phyloP scores from a whole-genome alignment of 2,113 vertebrate species.

The Pavo muticus region DNA sequence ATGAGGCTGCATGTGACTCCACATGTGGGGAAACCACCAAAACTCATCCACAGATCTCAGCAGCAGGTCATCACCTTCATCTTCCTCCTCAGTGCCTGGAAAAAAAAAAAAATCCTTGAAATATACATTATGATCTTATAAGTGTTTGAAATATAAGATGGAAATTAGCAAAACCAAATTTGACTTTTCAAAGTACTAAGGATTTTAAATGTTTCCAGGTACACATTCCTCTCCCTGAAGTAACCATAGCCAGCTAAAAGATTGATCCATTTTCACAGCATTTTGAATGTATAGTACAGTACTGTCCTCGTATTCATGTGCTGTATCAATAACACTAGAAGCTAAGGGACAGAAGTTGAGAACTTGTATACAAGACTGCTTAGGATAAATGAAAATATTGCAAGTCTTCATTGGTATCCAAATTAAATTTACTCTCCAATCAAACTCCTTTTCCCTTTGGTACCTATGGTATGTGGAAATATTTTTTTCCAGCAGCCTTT shows the following conservation, averaged over 20 bases:
- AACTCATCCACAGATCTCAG: constrained; percentile 92
- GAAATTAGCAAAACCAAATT: background rate
- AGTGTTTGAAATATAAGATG: background rate
- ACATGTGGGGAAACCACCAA: constrained; percentile 99
- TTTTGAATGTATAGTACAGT: background rate
- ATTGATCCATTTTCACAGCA: background rate
- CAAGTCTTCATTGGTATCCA: background rate
- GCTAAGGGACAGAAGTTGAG: background rate
- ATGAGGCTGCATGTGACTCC: constrained; percentile 99
- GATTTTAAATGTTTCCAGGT: background rate
- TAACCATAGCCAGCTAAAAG: background rate
- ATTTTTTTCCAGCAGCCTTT: background rate
- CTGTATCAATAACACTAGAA: background rate
- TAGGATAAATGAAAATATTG: background rate
- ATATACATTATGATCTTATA: background rate
- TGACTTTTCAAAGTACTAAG: background rate
- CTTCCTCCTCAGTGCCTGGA: constrained; percentile 90
- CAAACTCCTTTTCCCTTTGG: background rate
- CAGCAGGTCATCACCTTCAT: constrained; percentile 91
- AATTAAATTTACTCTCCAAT: background rate
- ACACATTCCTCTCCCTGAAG: background rate
- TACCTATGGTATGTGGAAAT: background rate
- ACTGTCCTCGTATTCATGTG: background rate
- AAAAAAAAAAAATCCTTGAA: background rate
- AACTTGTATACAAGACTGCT: background rate